Evolutionary conservation across 2,113 vertebrate species (phyloP).

Genomic region (Falcunculus frontatus): DNA sequence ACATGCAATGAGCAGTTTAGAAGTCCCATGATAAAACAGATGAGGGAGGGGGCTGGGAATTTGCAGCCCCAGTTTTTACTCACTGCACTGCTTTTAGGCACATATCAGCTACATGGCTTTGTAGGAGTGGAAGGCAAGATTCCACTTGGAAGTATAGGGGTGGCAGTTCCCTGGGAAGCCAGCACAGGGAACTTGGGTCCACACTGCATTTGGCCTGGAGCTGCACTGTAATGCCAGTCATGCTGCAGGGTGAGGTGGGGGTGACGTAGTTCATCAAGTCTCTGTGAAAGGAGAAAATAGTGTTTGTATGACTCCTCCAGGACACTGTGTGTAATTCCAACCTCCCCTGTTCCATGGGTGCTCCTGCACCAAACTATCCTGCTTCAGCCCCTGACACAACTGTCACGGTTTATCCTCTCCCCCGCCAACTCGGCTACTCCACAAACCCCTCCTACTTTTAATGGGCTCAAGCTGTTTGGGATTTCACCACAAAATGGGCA

Average conservation of each 20-base stretch:
- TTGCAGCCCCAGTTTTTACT: background rate
- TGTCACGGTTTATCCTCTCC: background rate
- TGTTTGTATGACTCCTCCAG: background rate
- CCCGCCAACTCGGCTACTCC: background rate
- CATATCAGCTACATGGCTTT: rapidly evolving
- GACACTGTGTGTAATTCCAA: background rate
- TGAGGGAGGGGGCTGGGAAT: background rate
- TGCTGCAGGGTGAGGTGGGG: background rate
- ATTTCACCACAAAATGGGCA: background rate
- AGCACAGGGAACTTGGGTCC: background rate
- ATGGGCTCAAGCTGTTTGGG: background rate
- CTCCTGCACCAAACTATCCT: background rate
- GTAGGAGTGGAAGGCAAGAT: background rate
- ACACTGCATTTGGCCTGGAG: background rate
- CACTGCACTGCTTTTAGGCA: background rate
- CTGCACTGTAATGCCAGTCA: background rate
- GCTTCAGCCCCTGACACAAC: background rate
- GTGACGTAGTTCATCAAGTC: background rate
- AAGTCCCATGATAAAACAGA: background rate
- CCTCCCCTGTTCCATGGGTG: background rate
- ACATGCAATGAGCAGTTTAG: background rate
- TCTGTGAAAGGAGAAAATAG: background rate
- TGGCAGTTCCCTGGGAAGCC: background rate
- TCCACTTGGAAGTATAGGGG: background rate
- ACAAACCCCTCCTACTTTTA: background rate